Evolutionary conservation across 1,140 invertebrate genomes (phyloP).

Genomic region (Drosophila ironensis): DNA sequence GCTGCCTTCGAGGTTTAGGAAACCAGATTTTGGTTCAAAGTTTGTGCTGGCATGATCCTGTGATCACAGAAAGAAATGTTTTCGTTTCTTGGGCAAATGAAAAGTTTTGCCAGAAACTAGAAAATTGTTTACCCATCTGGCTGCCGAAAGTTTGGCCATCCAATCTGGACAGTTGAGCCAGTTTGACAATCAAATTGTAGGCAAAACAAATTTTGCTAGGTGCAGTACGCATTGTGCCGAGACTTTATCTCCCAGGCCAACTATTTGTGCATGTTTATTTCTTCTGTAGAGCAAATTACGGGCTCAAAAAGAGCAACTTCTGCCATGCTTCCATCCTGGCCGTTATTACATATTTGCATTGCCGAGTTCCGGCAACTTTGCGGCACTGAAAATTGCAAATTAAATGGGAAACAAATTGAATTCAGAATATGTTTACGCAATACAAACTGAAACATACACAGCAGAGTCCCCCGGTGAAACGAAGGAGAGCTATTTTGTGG

Average conservation of each 20-base stretch:
- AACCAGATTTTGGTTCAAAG: slow-evolving; percentile 13
- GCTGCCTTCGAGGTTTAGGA: slow-evolving; percentile 29
- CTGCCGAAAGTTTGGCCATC: slow-evolving; percentile 30
- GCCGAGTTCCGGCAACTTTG: slow-evolving; percentile 17
- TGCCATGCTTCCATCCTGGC: background rate
- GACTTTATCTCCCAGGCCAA: background rate
- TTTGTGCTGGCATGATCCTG: slow-evolving; percentile 21
- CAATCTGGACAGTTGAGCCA: slow-evolving; percentile 35
- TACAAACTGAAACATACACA: background rate
- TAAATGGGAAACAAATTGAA: slow-evolving; percentile 56
- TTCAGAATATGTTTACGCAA: slow-evolving; percentile 33
- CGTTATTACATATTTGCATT: slow-evolving; percentile 28
- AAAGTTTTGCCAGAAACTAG: slow-evolving; percentile 36
- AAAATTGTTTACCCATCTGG: slow-evolving; percentile 35
- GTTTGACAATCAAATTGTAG: slow-evolving; percentile 45
- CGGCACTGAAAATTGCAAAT: slow-evolving; percentile 27
- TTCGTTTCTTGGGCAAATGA: slow-evolving; percentile 37
- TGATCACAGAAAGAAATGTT: slow-evolving; percentile 28
- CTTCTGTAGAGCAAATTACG: slow-evolving; percentile 36
- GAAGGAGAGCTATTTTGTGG: background rate
- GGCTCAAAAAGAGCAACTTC: slow-evolving; percentile 26
- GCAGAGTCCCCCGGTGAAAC: background rate
- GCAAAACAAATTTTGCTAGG: slow-evolving; percentile 21
- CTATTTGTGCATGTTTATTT: slow-evolving; percentile 30
- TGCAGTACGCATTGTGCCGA: slow-evolving; percentile 6